Evolutionary conservation across 2,888 invertebrate genomes (phyloP).

Genomic region (Spatulosminthurus flaviceps): DNA sequence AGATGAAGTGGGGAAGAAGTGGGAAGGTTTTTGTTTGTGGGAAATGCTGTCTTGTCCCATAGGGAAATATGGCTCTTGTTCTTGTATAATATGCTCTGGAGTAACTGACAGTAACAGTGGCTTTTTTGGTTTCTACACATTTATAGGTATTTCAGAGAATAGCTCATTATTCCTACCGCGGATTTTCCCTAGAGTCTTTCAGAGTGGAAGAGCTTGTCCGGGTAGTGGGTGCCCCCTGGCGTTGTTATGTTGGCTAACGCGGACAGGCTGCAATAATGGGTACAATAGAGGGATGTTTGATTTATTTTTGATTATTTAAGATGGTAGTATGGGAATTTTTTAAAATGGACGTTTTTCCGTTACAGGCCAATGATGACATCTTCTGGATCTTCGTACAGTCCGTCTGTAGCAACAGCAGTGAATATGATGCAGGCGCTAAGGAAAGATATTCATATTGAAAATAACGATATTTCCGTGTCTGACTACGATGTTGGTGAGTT

Average conservation of each 20-base stretch:
- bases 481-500: constrained; percentile 62
- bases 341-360: too few species aligned
- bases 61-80: too few species aligned
- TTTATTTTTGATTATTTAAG: too few species aligned
- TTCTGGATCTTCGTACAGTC: constrained; percentile 37
- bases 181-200: constrained; percentile 61
- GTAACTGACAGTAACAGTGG: too few species aligned
- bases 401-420: constrained; percentile 39
- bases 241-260: constrained; percentile 61
- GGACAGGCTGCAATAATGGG: constrained; percentile 56
- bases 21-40: too few species aligned
- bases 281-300: too few species aligned
- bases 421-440: constrained; percentile 58
- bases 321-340: too few species aligned
- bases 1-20: too few species aligned
- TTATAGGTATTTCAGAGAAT: constrained; percentile 41
- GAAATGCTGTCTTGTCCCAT: too few species aligned
- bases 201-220: constrained; percentile 57
- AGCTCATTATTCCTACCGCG: constrained; percentile 58
- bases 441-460: constrained; percentile 58
- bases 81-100: too few species aligned
- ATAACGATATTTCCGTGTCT: constrained; percentile 62
- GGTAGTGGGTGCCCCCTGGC: constrained; percentile 60
- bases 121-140: too few species aligned
- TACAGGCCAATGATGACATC: constrained; percentile 29